A percentile compares a stretch with the other conserved stretches of the same genome.
Evolutionary conservation across 2,888 invertebrate genomes (phyloP).

Genomic region (Dryadula phaetusa): DNA sequence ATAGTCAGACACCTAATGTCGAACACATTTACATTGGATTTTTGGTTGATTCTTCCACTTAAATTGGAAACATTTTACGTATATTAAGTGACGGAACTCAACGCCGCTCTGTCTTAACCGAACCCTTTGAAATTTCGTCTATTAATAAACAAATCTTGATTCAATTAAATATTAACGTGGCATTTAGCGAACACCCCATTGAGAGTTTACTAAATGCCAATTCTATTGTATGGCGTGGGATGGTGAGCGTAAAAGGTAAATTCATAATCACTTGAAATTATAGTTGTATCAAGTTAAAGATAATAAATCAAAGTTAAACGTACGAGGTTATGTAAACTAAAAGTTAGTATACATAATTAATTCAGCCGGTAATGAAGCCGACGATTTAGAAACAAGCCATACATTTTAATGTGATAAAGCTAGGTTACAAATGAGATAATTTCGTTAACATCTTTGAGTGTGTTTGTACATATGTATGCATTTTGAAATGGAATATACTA

Average conservation of each 20-base stretch:
- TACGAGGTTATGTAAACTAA: slow-evolving; percentile 43
- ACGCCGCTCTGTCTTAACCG: too few relatives aligned
- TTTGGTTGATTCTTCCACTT: too few relatives aligned
- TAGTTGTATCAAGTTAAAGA: slow-evolving; percentile 52
- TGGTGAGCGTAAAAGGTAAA: neutral
- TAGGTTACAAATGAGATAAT: neutral
- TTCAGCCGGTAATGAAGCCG: slow-evolving; percentile 39
- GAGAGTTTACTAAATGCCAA: too few relatives aligned
- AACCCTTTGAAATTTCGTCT: too few relatives aligned
- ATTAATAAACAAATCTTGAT: too few relatives aligned
- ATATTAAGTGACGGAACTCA: too few relatives aligned
- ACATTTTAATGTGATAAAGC: slow-evolving; percentile 29
- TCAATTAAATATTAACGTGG: too few relatives aligned
- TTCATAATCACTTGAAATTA: slow-evolving; percentile 37
- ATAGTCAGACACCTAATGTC: too few relatives aligned
- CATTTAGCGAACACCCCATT: slow-evolving; percentile 10
- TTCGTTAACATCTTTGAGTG: neutral
- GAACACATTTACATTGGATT: too few relatives aligned
- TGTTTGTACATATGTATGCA: neutral
- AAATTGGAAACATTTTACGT: too few relatives aligned
- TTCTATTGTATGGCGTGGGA: slow-evolving; percentile 14
- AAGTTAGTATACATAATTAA: slow-evolving; percentile 46
- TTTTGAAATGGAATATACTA: neutral
- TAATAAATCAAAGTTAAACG: slow-evolving; percentile 50
- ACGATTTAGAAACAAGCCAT: slow-evolving; percentile 31